phyloP scores from a whole-genome alignment of 2,888 invertebrate species.

The Pterostichus madidus region DNA sequence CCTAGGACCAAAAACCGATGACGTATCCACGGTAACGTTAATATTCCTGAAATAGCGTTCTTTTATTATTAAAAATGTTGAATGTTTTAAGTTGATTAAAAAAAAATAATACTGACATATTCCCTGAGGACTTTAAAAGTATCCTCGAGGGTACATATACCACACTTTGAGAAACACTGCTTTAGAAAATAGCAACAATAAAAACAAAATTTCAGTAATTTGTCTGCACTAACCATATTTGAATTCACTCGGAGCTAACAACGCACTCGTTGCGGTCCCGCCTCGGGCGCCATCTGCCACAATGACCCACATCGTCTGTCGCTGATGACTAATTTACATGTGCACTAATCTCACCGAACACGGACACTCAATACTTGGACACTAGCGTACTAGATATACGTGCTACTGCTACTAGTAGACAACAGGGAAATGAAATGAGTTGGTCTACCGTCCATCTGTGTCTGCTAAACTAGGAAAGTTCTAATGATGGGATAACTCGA shows the following conservation, averaged over 20 bases:
- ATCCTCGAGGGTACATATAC: no score
- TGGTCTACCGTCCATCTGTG: not conserved
- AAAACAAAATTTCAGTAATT: not conserved
- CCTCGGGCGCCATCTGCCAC: slow-evolving; percentile 1
- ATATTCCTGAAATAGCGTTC: no score
- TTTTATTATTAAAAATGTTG: no score
- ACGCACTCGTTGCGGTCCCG: not conserved
- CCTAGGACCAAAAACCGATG: no score
- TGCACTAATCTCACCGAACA: not conserved
- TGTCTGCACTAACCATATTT: not conserved
- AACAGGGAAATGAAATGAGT: slow-evolving; percentile 4
- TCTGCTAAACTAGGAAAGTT: slow-evolving; percentile 7
- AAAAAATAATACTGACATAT: no score
- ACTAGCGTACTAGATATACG: not conserved
- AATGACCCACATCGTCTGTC: not conserved
- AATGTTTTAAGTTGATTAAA: no score
- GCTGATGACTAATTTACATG: slow-evolving; percentile 1
- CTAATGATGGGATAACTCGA: not conserved
- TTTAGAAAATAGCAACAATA: no score
- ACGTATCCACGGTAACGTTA: no score
- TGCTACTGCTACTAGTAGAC: not conserved
- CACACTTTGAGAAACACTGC: not conserved
- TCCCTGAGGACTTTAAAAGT: no score
- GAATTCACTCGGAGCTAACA: not conserved
- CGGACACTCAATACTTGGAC: no score